Evolutionary conservation across 2,113 vertebrate genomes (phyloP).

Genomic region (Junco hyemalis): DNA sequence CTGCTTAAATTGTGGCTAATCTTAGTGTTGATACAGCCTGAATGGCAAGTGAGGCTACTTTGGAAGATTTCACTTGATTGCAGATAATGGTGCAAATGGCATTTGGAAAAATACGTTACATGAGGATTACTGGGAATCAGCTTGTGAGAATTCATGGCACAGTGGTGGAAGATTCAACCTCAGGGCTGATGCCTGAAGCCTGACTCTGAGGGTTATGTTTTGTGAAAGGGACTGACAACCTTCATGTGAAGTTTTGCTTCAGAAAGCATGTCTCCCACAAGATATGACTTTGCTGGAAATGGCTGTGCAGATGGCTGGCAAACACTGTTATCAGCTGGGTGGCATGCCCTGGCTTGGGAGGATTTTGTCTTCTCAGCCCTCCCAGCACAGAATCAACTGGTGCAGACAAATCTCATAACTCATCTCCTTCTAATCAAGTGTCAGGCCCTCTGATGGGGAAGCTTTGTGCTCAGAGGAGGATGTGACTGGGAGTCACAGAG

Average conservation of each 20-base stretch:
- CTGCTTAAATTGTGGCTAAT: neutral
- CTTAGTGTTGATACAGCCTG: neutral
- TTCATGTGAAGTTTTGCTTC: neutral
- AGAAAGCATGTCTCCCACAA: neutral
- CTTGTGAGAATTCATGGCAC: neutral
- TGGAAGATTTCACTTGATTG: neutral
- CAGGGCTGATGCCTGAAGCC: neutral
- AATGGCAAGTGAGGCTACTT: neutral
- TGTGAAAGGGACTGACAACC: neutral
- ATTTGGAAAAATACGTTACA: neutral
- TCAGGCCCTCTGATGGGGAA: neutral
- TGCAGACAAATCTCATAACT: neutral
- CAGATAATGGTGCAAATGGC: neutral
- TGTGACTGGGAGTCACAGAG: neutral
- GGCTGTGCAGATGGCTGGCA: neutral
- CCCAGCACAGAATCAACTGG: neutral
- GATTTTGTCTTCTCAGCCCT: neutral
- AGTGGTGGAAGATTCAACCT: neutral
- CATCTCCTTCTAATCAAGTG: neutral
- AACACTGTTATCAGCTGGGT: neutral
- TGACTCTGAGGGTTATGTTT: neutral
- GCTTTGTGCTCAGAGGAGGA: neutral
- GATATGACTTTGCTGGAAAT: neutral
- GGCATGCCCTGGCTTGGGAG: neutral
- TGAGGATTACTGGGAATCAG: neutral